A percentile compares a stretch with the other conserved stretches of the same genome.
phyloP scores from a whole-genome alignment of 2,113 vertebrate genomes.

The Rafetus swinhoei region DNA sequence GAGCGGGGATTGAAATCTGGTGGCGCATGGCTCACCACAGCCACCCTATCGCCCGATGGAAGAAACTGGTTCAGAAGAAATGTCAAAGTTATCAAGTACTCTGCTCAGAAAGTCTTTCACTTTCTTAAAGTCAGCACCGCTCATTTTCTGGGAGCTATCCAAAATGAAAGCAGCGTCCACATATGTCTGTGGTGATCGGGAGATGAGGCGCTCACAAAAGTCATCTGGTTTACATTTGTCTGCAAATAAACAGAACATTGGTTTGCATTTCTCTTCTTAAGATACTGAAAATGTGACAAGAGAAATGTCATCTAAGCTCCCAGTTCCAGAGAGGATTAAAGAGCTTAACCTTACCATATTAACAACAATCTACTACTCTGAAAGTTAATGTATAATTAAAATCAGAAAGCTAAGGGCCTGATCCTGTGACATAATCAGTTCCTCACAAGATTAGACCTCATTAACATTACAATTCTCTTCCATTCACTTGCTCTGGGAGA shows the following conservation, averaged over 20 bases:
- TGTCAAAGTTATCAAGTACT: conserved; percentile 67
- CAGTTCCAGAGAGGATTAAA: background rate
- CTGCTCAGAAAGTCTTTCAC: conserved; percentile 61
- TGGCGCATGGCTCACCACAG: too few relatives aligned
- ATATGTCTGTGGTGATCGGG: background rate
- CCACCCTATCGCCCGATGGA: too few relatives aligned
- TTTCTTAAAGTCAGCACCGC: conserved; percentile 55
- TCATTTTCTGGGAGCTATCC: conserved; percentile 64
- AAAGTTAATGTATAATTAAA: background rate
- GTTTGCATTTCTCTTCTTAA: background rate
- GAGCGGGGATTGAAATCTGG: too few relatives aligned
- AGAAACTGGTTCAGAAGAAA: background rate
- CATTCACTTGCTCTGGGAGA: background rate
- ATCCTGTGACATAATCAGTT: background rate
- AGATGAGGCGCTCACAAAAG: conserved; percentile 26
- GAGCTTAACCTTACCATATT: background rate
- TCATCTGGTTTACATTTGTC: conserved; percentile 68
- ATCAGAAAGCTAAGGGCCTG: background rate
- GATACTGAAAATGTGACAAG: background rate
- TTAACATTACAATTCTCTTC: background rate
- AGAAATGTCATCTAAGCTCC: background rate
- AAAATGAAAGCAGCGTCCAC: conserved; percentile 73
- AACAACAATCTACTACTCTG: background rate
- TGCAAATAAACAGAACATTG: conserved; percentile 38
- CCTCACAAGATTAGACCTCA: background rate